Conservation (phyloP, 2,888 invertebrate genomes). For the Scelioninae gen. 1 region DNA sequence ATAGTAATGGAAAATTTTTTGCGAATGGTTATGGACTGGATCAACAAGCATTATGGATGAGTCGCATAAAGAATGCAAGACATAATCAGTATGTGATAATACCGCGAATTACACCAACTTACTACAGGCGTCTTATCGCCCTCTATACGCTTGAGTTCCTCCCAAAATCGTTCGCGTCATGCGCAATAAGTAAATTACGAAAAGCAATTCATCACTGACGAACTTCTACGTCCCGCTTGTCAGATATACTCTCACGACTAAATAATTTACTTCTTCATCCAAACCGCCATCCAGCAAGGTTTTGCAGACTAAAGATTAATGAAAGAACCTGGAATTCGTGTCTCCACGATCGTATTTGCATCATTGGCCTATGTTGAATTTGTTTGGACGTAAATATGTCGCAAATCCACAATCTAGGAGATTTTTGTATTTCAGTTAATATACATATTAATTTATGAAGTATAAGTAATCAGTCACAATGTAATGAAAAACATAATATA, state of each 20-base stretch:
- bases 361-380: slow-evolving; percentile 58
- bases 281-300: slow-evolving; percentile 59
- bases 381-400: slow-evolving; percentile 7
- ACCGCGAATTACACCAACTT: slow-evolving; percentile 55
- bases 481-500: no score
- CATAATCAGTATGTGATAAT: no score
- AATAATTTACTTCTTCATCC: slow-evolving; percentile 71
- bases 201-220: slow-evolving; percentile 70
- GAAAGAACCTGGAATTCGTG: slow-evolving; percentile 56
- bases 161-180: slow-evolving; percentile 68
- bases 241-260: slow-evolving; percentile 69
- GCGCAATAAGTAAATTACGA: slow-evolving; percentile 71
- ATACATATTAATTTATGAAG: no score
- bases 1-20: no score
- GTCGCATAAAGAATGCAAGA: no score
- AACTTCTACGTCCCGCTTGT: slow-evolving; percentile 68
- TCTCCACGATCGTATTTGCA: slow-evolving; percentile 49
- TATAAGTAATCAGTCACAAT: no score
- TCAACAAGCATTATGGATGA: no score
- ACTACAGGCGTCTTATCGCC: slow-evolving; percentile 57
- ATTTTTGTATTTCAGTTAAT: not conserved
- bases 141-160: slow-evolving; percentile 56
- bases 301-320: slow-evolving; percentile 63
- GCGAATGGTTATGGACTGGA: no score
- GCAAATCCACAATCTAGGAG: slow-evolving; percentile 5